Percentiles rank a stretch among this genome's conserved stretches.
These are phyloP conservation scores for Actinia tenebrosa DNA, from an alignment of 64 coral and sea anemone species.

Conservation along the genomic window DNA sequence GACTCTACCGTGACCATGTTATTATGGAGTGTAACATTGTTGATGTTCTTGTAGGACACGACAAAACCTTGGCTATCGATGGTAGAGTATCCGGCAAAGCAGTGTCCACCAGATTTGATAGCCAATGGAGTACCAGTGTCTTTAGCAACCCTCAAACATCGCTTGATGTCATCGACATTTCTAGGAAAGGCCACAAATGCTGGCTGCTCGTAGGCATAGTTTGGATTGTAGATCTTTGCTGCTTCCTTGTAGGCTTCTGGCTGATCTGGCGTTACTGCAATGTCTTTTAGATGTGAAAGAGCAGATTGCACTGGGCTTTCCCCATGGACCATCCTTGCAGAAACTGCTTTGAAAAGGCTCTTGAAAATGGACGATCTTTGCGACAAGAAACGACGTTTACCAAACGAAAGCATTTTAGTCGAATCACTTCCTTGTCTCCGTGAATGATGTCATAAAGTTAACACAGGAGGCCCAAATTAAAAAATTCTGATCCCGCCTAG, in stretches of 20 bases:
- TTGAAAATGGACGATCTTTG: background rate
- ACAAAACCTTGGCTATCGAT: constrained; percentile 75
- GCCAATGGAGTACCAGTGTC: constrained; percentile 45
- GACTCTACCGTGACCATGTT: constrained; percentile 38
- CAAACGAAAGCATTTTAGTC: background rate
- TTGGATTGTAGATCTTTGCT: constrained; percentile 73
- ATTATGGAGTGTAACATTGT: constrained; percentile 34
- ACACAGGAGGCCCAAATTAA: background rate
- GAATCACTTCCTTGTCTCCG: background rate
- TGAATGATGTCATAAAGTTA: background rate
- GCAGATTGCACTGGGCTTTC: constrained; percentile 18
- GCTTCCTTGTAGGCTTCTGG: constrained; percentile 60
- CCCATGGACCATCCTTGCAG: constrained; percentile 7
- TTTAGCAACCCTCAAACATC: constrained; percentile 51
- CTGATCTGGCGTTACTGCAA: constrained; percentile 66
- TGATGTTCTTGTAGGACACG: constrained; percentile 71
- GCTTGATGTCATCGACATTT: constrained; percentile 61
- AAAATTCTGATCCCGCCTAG: too few relatives aligned
- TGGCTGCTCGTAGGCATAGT: constrained; percentile 56
- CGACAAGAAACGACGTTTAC: background rate
- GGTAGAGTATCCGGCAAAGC: constrained; percentile 81
- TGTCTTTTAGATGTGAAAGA: constrained; percentile 52
- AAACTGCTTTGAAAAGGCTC: background rate
- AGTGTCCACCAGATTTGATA: constrained; percentile 80
- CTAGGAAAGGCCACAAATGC: constrained; percentile 83